Evolutionary conservation across 2,113 vertebrate genomes (phyloP).

Genomic region (Nibea coibor): DNA sequence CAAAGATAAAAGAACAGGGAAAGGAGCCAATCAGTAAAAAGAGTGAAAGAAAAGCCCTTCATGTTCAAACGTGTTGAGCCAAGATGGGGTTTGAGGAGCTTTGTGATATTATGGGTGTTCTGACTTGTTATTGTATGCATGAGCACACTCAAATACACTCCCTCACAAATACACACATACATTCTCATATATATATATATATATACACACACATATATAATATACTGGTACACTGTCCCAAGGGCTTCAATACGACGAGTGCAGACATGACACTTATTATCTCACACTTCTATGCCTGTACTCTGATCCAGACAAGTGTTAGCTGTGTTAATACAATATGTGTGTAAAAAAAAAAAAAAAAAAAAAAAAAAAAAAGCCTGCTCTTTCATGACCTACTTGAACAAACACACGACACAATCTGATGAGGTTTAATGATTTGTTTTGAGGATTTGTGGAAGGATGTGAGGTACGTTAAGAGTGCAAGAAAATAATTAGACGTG

Average conservation of each 20-base stretch:
- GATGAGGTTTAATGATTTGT: background rate
- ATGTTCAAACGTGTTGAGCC: constrained; percentile 60
- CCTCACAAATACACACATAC: constrained; percentile 19
- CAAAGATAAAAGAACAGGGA: constrained; percentile 45
- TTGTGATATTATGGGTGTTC: constrained; percentile 48
- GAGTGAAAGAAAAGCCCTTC: constrained; percentile 46
- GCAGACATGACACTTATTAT: background rate
- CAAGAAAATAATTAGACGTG: background rate
- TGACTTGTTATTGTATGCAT: constrained; percentile 52
- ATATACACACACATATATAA: no score
- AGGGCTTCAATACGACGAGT: background rate
- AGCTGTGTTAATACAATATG: background rate
- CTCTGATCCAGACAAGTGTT: background rate
- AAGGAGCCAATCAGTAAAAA: constrained; percentile 35
- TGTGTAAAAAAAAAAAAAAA: background rate
- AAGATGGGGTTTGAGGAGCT: constrained; percentile 40
- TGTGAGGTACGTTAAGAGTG: background rate
- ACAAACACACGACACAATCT: background rate
- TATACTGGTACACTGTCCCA: constrained; percentile 13
- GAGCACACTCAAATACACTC: constrained; percentile 37
- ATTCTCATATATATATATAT: constrained; percentile 10
- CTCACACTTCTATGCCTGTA: background rate
- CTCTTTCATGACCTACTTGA: background rate
- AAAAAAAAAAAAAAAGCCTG: background rate
- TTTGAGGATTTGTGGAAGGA: background rate